Conservation (phyloP, 2,888 invertebrate genomes). For the Axea sp. region DNA sequence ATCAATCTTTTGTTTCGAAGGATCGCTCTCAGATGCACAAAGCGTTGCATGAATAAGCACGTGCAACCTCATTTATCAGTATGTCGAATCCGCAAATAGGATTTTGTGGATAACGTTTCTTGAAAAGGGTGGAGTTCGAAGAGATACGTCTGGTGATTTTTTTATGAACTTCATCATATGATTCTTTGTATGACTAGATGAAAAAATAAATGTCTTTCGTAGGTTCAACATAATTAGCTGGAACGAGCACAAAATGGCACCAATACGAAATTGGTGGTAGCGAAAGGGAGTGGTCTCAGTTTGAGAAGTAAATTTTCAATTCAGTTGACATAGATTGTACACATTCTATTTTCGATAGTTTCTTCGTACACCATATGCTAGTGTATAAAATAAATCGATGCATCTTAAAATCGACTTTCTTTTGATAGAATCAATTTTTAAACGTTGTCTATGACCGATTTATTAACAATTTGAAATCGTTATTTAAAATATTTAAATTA, state of each 20-base stretch:
- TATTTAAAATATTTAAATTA: no score
- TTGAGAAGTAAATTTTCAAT: conserved; percentile 69
- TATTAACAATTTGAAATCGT: no score
- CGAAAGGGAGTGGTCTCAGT: conserved; percentile 72
- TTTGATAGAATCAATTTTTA: conserved; percentile 1
- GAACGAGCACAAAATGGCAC: conserved; percentile 70
- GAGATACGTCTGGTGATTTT: conserved; percentile 17
- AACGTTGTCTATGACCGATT: no score
- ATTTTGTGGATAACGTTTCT: conserved; percentile 21
- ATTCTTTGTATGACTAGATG: conserved; percentile 11
- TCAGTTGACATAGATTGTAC: conserved; percentile 33
- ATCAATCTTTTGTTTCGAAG: conserved; percentile 60
- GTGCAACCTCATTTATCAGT: conserved; percentile 52
- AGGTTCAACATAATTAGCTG: conserved; percentile 67
- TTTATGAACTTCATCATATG: conserved; percentile 4
- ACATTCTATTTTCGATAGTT: conserved; percentile 44
- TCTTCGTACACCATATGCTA: conserved; percentile 53
- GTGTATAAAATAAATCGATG: conserved; percentile 27
- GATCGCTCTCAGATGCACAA: conserved; percentile 43
- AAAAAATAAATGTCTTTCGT: conserved; percentile 18
- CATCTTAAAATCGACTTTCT: conserved; percentile 11
- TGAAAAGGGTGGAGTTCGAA: conserved; percentile 33
- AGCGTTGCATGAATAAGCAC: conserved; percentile 56
- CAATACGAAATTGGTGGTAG: conserved; percentile 66
- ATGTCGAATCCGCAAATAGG: conserved; percentile 46